phyloP scores from a whole-genome alignment of 2,797 vertebrate genomes.

The Mus caroli region DNA sequence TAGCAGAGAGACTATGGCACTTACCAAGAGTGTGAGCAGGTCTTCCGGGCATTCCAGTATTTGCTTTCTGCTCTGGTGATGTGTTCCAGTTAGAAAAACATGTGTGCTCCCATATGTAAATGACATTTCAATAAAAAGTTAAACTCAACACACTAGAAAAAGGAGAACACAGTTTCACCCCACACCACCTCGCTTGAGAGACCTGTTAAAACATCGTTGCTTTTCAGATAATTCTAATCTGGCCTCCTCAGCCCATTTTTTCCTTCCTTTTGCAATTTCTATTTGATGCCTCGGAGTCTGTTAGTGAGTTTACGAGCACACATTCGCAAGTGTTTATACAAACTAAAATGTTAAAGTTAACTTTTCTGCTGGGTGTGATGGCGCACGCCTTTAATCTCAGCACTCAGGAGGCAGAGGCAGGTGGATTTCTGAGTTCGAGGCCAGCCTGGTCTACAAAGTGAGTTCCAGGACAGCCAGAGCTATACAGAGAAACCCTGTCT shows the following conservation, averaged over 20 bases:
- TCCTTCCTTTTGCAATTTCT: constrained; percentile 14
- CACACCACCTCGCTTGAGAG: constrained; percentile 11
- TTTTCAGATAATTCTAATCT: constrained; percentile 37
- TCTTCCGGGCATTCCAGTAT: not conserved
- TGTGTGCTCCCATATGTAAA: no score
- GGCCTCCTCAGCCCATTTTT: not conserved
- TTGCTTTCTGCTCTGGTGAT: not conserved
- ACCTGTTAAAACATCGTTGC: not conserved
- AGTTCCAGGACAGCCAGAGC: no score
- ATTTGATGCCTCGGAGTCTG: constrained; percentile 31
- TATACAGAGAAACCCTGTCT: no score
- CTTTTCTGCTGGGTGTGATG: not conserved
- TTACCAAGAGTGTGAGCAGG: not conserved
- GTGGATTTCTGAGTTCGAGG: no score
- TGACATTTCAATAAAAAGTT: no score
- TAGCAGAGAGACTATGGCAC: constrained; percentile 17
- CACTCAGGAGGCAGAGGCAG: no score
- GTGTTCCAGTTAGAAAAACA: constrained; percentile 35
- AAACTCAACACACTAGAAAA: no score
- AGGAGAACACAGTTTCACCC: constrained; percentile 42
- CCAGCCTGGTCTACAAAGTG: no score
- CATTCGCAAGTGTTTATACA: constrained; percentile 10
- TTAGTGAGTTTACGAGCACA: not conserved
- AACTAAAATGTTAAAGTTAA: not conserved
- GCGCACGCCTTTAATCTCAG: no score